Base-by-base conservation (phyloP, 1,140 invertebrate genomes). In the Contarinia nasturtii region DNA sequence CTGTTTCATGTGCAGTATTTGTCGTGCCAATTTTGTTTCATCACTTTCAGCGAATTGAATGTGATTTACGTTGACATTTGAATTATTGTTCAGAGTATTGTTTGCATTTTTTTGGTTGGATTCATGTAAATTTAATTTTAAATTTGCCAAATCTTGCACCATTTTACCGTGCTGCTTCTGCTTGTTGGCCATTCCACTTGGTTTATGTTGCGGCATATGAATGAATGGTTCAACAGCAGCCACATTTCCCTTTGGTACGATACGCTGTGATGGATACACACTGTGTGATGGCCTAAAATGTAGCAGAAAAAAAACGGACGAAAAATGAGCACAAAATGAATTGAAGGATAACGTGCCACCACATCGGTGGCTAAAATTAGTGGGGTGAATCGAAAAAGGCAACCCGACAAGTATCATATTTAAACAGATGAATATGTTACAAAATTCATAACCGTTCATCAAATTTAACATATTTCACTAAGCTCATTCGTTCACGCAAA, bases 221-320 rank as follows among this genome's bases (percentile, higher is more conserved):
- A 87, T 87, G 56, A 88, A 89, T 1, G 88, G 88, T 57, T 91
- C 88, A 2, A 92, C 83, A 7, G 87, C 85, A 1, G 86, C 87
- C 44, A 91, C 79, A 59, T 87, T 87, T 18, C 79, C 78, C 54
- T 74, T 59, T 38, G 68, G 61, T 53, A 68, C 15, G 14, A 48
- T 33, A 19, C 45, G 37, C 33, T 51, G 47, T 15, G 45, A 38
- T 38, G 50, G 45, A 44, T 51, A 51, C n/a, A 48, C 46, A 44
- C 38, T 43, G 44, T 48, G 48, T 17, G 47, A 51, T 19, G 50
- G 47, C 33, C 44, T 38, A 21, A 7, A 19, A 19, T 18, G 18
- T 19, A 14, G 18, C 4, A 38, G 15, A 38, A 38, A 46, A 37
- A 14, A 22, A 37, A 46, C 17, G 12, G 19, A 45, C 27, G 42